phyloP scores from a whole-genome alignment of 2,113 vertebrate species.

The Alces alces region DNA sequence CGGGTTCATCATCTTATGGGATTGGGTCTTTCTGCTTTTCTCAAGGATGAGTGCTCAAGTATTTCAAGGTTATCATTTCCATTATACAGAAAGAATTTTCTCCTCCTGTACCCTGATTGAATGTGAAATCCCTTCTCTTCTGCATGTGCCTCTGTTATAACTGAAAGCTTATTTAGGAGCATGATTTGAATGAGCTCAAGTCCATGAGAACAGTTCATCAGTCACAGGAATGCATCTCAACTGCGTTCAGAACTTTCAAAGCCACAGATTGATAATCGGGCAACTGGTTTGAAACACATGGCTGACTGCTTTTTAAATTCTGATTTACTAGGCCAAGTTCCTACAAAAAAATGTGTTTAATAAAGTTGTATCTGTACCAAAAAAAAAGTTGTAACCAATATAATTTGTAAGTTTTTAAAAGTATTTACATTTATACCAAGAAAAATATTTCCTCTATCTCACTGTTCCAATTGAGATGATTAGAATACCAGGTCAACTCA shows the following conservation, averaged over 20 bases:
- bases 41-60: conserved; percentile 23
- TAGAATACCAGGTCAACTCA: neutral
- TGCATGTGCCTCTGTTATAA: neutral
- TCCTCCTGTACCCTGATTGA: neutral
- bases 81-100: neutral
- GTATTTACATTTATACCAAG: neutral
- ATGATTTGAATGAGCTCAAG: neutral
- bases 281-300: neutral
- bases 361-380: neutral
- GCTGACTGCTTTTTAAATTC: neutral
- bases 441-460: neutral
- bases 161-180: neutral
- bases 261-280: neutral
- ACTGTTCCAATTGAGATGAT: neutral
- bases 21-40: conserved; percentile 38
- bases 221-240: neutral
- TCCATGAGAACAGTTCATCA: neutral
- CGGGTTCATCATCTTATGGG: neutral
- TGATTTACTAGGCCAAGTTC: neutral
- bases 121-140: neutral
- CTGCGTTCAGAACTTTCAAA: neutral
- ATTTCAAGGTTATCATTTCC: conserved; percentile 59
- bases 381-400: neutral
- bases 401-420: neutral
- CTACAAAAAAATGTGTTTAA: neutral